These are phyloP conservation scores for Dryobota labecula DNA, from an alignment of 2,888 invertebrate species.

Conservation along the genomic window DNA sequence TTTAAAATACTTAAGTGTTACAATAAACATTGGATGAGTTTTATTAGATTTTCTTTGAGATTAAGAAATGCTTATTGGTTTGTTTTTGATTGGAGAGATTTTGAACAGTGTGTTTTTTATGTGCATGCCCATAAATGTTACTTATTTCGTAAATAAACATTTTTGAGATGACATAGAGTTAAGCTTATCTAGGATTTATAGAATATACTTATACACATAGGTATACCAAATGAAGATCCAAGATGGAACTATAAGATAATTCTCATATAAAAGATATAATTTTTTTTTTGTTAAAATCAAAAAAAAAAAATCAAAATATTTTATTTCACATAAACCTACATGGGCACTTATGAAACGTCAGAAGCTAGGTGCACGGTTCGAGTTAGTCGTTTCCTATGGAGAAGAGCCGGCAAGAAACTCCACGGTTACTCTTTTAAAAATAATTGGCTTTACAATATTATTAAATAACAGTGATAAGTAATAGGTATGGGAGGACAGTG, in stretches of 20 bases:
- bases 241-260: neutral
- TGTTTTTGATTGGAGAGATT: conserved; percentile 4
- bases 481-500: too few relatives aligned
- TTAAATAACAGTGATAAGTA: too few relatives aligned
- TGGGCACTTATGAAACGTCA: too few relatives aligned
- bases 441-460: too few relatives aligned
- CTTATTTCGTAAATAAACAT: neutral
- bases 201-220: neutral
- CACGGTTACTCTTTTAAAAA: too few relatives aligned
- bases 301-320: too few relatives aligned
- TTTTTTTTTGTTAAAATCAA: too few relatives aligned
- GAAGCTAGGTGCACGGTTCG: too few relatives aligned
- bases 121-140: neutral
- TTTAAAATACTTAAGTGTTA: conserved; percentile 36
- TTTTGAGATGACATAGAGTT: neutral
- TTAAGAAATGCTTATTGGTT: conserved; percentile 16
- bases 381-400: too few relatives aligned
- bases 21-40: conserved; percentile 42
- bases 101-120: neutral
- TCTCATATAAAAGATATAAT: too few relatives aligned
- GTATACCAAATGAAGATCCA: neutral
- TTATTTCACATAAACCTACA: too few relatives aligned
- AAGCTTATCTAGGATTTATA: neutral
- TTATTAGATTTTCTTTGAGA: conserved; percentile 33
- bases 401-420: too few relatives aligned